A percentile compares a stretch with the other conserved stretches of the same genome.
These are phyloP conservation scores for Drosophila parvula DNA, from an alignment of 1,140 invertebrate species.

Conservation along the genomic window DNA sequence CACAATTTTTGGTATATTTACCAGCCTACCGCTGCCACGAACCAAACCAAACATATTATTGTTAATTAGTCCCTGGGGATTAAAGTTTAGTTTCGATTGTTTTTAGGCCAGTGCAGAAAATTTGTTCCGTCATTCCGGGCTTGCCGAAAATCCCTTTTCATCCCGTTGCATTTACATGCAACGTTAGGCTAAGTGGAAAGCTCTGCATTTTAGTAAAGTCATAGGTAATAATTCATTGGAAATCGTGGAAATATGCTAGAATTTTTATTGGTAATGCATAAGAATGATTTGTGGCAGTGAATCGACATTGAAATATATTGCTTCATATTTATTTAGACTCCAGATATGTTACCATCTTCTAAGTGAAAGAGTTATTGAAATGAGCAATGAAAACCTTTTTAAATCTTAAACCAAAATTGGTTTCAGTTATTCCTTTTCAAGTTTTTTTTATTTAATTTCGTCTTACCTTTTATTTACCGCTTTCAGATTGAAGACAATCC, in stretches of 20 bases:
- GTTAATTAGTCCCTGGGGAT: constrained; percentile 45
- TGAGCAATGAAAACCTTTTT: background rate
- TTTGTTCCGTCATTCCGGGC: constrained; percentile 18
- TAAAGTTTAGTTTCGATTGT: constrained; percentile 12
- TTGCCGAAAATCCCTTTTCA: constrained; percentile 5
- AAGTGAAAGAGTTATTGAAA: background rate
- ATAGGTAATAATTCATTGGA: constrained; percentile 10
- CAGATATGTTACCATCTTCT: background rate
- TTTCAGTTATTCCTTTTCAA: background rate
- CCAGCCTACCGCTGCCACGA: background rate
- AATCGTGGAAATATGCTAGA: constrained; percentile 1
- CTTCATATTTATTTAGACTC: background rate
- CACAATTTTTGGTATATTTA: constrained; percentile 6
- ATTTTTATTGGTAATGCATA: background rate
- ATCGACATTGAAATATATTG: background rate
- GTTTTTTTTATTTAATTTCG: background rate
- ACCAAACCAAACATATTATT: constrained; percentile 55
- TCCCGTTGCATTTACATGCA: constrained; percentile 44
- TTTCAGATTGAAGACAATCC: constrained; percentile 7
- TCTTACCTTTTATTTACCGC: background rate
- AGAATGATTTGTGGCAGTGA: background rate
- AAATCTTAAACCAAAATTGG: background rate
- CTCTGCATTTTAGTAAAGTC: constrained; percentile 1
- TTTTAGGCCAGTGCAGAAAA: constrained; percentile 18
- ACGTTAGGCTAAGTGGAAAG: constrained; percentile 1